Evolutionary conservation across 2,888 invertebrate species (phyloP).

Genomic region (Yponomeuta malinellus): DNA sequence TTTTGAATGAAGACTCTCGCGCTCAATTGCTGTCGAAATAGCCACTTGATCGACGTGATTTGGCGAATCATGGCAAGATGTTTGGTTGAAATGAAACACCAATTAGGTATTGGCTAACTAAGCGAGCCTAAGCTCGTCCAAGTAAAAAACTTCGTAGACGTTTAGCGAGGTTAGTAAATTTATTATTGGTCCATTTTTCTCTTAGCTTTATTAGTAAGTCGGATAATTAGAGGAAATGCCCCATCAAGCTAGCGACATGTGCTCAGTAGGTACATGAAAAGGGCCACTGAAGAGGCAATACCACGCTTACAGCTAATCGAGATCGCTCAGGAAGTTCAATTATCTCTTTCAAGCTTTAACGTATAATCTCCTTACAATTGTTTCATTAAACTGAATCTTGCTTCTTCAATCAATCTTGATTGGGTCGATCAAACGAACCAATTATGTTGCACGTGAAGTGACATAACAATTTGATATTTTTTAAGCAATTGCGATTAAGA

Average conservation of each 20-base stretch:
- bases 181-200: neutral
- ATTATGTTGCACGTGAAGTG: conserved; percentile 29
- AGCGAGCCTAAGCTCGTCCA: neutral
- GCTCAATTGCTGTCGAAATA: conserved; percentile 8
- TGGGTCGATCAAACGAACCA: conserved; percentile 56
- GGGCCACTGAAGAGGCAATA: conserved; percentile 43
- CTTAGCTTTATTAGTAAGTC: conserved; percentile 58
- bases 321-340: conserved; percentile 71
- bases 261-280: conserved; percentile 47
- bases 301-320: conserved; percentile 53
- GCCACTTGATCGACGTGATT: conserved; percentile 7
- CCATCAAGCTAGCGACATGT: conserved; percentile 54
- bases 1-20: conserved; percentile 12
- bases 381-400: conserved; percentile 69
- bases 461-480: neutral
- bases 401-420: conserved; percentile 60
- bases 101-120: neutral
- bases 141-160: neutral
- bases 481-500: neutral
- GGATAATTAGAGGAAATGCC: conserved; percentile 72
- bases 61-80: neutral
- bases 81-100: neutral
- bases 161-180: neutral
- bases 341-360: conserved; percentile 70
- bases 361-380: conserved; percentile 71